Evolutionary conservation across 2,797 vertebrate species (phyloP), one percentile per base, ranked within the genome.

Genomic region (Cyprinodon diabolis): DNA sequence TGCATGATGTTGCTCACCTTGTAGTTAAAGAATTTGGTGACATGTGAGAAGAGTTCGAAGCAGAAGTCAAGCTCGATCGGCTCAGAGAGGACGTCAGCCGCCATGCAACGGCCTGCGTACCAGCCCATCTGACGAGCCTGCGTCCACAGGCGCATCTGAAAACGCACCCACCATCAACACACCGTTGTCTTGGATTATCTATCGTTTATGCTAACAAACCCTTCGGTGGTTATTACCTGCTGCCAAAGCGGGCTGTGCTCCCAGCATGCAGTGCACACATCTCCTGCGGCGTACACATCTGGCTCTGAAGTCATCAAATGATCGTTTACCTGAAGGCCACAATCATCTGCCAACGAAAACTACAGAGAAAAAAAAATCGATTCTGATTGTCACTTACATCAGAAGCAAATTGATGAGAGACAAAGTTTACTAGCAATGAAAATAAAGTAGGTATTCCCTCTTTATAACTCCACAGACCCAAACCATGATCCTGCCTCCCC

Each of bases 101-200:
- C 94, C 89, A 99, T 97, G 84, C 96, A 98, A 78, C 96, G 96
- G 0, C 95, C 97, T 0, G 97, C 95, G 0, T 97, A 95, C 94
- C 96, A 98, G 35, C 98, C 98, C 98, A 98, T 99, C 93, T 99
- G 97, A 82, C 97, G 95, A 0, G 98, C 98, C 67, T 99, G 98
- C 1, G 97, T 99, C 98, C 97, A 99, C 73, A 99, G 90, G 55
- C 98, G 96, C 97, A 99, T 99, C 98, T 99, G 69, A 57, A 79
- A 37, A 21, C 17, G 63, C 47, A 77, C 35, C 65, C 10, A 21
- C 6, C 37, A 43, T 15, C 15, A 8, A 3, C 4, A 21, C 49
- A 58, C 55, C 3, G 19, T n/a, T 5, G 25, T 25, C 15, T 74
- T 19, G 11, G 17, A 43, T 62, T 15, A 8, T 12, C 37, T 1